These are phyloP conservation scores for Eristalinus sepulchralis DNA, from an alignment of 2,888 invertebrate species.

Conservation along the genomic window DNA sequence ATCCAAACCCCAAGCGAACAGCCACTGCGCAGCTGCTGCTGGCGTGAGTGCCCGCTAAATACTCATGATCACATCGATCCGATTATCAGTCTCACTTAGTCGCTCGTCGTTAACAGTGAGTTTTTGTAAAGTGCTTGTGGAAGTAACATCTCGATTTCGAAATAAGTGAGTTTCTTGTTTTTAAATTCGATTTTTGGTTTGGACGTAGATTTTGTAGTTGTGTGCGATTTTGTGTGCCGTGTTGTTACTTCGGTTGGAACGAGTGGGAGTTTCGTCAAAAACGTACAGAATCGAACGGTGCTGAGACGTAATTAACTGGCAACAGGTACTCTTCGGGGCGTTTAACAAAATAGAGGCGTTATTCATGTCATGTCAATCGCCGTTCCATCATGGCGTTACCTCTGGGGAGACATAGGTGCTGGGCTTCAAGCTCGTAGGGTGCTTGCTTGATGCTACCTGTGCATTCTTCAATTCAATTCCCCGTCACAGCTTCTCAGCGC, in stretches of 20 bases:
- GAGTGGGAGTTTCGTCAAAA: not conserved
- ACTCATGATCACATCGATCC: constrained; percentile 34
- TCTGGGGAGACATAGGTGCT: not conserved
- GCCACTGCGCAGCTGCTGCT: not conserved
- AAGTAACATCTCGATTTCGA: not conserved
- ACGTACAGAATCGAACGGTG: not conserved
- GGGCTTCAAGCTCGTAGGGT: not conserved
- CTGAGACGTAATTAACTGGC: constrained; percentile 2
- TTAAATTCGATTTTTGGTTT: not conserved
- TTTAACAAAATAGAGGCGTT: not conserved
- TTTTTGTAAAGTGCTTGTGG: constrained; percentile 6
- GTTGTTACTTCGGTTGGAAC: not conserved
- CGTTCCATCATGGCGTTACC: constrained; percentile 1
- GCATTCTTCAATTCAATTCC: not conserved
- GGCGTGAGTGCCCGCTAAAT: constrained; percentile 25
- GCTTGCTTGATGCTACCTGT: not conserved
- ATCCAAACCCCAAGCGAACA: constrained; percentile 3
- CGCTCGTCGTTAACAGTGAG: constrained; percentile 43
- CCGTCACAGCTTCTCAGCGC: not conserved
- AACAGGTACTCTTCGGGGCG: not conserved
- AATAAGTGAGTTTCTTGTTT: not conserved
- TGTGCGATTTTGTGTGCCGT: not conserved
- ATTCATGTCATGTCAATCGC: not conserved
- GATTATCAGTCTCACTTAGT: constrained; percentile 46
- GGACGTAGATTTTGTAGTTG: not conserved